Evolutionary conservation across 2,888 invertebrate genomes (phyloP).

Genomic region (Pemphredon lugubris): DNA sequence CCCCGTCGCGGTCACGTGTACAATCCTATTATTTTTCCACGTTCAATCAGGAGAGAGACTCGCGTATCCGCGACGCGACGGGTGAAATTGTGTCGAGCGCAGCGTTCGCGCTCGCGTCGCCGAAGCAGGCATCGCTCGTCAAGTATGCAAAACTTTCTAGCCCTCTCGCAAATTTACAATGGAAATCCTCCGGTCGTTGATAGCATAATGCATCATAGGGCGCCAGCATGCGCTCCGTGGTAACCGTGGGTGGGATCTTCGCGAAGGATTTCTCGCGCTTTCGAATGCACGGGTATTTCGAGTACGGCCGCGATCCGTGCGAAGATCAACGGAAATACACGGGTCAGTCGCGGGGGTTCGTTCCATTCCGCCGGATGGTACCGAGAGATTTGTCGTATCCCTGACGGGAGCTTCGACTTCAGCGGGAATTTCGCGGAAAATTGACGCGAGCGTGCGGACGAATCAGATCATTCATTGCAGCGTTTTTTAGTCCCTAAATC

Average conservation of each 20-base stretch:
- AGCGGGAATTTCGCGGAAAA: neutral
- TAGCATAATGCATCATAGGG: slow-evolving; percentile 21
- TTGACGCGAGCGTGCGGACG: neutral
- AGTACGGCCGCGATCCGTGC: slow-evolving; percentile 32
- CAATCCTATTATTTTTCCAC: slow-evolving; percentile 31
- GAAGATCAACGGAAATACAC: slow-evolving; percentile 26
- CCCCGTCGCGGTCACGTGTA: slow-evolving; percentile 7
- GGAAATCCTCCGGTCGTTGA: slow-evolving; percentile 57
- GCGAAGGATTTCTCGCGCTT: slow-evolving; percentile 27
- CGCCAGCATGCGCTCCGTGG: neutral
- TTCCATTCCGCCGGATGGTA: too few relatives aligned
- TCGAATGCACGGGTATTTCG: slow-evolving; percentile 32
- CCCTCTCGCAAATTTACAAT: slow-evolving; percentile 65
- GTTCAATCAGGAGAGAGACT: slow-evolving; percentile 27
- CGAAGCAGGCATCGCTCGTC: slow-evolving; percentile 48
- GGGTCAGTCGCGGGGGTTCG: too few relatives aligned
- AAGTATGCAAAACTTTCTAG: slow-evolving; percentile 69
- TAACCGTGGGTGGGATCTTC: slow-evolving; percentile 24
- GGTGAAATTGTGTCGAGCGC: slow-evolving; percentile 12
- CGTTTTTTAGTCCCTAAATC: too few relatives aligned
- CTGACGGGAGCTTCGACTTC: too few relatives aligned
- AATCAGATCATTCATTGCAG: too few relatives aligned
- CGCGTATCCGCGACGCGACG: slow-evolving; percentile 2
- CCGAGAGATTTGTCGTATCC: too few relatives aligned
- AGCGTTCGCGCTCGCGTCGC: too few relatives aligned